A percentile compares a stretch with the other conserved stretches of the same genome.
These are phyloP conservation scores for Puma concolor DNA, from an alignment of 2,113 vertebrate genomes.

Conservation along the genomic window DNA sequence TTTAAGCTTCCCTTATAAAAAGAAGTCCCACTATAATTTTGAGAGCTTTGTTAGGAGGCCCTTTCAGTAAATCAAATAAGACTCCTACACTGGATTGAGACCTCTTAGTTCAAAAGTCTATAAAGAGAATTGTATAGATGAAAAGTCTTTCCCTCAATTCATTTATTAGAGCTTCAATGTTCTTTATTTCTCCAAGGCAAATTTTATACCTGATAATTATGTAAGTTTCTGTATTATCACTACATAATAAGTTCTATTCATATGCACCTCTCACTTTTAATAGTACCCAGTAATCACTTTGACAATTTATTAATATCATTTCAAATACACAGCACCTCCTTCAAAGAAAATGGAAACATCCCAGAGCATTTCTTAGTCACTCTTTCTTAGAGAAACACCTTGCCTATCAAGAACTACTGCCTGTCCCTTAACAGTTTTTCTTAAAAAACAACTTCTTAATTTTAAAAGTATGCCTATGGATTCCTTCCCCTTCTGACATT, in stretches of 20 bases:
- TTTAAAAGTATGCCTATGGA: constrained; percentile 58
- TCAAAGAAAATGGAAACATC: constrained; percentile 52
- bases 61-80: constrained; percentile 49
- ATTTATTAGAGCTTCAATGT: constrained; percentile 31
- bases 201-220: constrained; percentile 56
- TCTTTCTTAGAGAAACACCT: constrained; percentile 35
- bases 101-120: constrained; percentile 31
- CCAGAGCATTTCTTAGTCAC: constrained; percentile 30
- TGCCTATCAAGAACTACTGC: constrained; percentile 24
- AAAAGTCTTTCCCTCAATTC: constrained; percentile 52
- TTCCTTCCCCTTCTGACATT: constrained; percentile 50
- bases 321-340: constrained; percentile 37
- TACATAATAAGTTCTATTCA: not conserved
- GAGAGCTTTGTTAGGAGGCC: constrained; percentile 55
- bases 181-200: constrained; percentile 42
- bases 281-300: constrained; percentile 45
- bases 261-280: constrained; percentile 9
- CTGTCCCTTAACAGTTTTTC: constrained; percentile 33
- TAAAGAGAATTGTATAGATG: constrained; percentile 1
- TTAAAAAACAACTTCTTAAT: constrained; percentile 16
- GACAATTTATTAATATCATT: constrained; percentile 55
- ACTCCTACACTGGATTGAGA: constrained; percentile 40
- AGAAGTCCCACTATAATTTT: constrained; percentile 52
- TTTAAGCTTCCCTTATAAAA: constrained; percentile 57
- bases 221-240: not conserved